Conservation (phyloP, 2,113 vertebrate genomes). For the Okapia johnstoni region DNA sequence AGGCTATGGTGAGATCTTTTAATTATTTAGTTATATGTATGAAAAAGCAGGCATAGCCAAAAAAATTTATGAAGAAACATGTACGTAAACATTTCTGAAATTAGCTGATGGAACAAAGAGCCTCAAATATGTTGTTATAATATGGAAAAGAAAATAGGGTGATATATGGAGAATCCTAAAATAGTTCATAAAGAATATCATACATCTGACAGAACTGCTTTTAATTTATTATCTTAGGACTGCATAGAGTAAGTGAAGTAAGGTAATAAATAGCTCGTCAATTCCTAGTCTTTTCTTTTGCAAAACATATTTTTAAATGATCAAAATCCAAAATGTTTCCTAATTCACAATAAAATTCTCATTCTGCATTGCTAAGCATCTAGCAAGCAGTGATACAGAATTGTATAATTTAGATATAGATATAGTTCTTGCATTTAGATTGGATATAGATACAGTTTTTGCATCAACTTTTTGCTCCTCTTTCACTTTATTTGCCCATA, state of each 20-base stretch:
- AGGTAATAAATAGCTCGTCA: not conserved
- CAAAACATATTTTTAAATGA: not conserved
- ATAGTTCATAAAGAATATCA: not conserved
- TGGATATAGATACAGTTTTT: not conserved
- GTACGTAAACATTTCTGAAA: conserved; percentile 43
- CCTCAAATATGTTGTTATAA: not conserved
- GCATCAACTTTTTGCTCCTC: not conserved
- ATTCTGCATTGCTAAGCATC: not conserved
- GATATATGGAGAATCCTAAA: not conserved
- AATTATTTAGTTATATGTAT: conserved; percentile 34
- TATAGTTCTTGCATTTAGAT: not conserved
- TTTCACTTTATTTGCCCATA: not conserved
- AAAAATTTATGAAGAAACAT: conserved; percentile 13
- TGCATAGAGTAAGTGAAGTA: not conserved
- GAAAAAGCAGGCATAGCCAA: not conserved
- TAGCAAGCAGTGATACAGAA: not conserved
- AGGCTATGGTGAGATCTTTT: not conserved
- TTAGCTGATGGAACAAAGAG: not conserved
- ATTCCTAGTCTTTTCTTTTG: not conserved
- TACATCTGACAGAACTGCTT: not conserved
- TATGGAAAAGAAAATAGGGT: not conserved
- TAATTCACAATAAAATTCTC: not conserved
- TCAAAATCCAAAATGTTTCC: not conserved
- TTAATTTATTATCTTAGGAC: conserved; percentile 1
- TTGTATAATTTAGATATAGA: not conserved